Evolutionary conservation across 2,888 invertebrate genomes (phyloP), one percentile per base, ranked within the genome.

Genomic region (Oxyteleia sp.): DNA sequence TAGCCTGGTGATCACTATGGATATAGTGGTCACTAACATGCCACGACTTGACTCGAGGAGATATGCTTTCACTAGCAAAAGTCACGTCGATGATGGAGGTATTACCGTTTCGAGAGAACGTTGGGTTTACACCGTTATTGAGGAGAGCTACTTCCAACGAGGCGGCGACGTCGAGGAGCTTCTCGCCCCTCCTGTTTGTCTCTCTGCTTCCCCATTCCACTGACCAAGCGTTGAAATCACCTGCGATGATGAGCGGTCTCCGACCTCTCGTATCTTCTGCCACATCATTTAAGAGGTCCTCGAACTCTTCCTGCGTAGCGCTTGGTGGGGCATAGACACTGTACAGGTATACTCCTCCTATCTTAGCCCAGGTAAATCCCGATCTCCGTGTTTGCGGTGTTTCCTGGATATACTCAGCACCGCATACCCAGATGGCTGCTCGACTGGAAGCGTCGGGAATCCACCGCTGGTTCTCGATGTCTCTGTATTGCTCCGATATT

Each of bases 151-250:
- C n/a, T 51, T 84, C 78, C 51, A 84, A 16, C 45, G 26, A 55
- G 15, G 68, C 26, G 7, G 76, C 11, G 20, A 66, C 53, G 16
- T 78, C 43, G n/a, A 64, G 20, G 10, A 74, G 63, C 29, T 61
- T 29, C 35, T 38, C 35, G 4, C 83, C 82, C 11, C 86, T 38
- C 16, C 29, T 43, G 59, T 69, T 84, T 1, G 81, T 86, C 29
- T 41, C 23, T 16, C 71, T 61, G 66, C 81, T 84, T n/a, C 85
- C 82, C 85, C 86, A 80, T 23, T 85, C 84, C 1, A 53, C 66
- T 2, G 78, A 82, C 75, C 71, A 76, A 13, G 81, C 64, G 47
- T 84, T 81, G 47, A 84, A 81, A 49, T 81, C 81, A 0, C 78
- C 83, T 13, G 80, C 79, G 5, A 83, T 84, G 13, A 82, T 78